phyloP scores from a whole-genome alignment of 2,797 vertebrate species.

The Xerus rutilus region DNA sequence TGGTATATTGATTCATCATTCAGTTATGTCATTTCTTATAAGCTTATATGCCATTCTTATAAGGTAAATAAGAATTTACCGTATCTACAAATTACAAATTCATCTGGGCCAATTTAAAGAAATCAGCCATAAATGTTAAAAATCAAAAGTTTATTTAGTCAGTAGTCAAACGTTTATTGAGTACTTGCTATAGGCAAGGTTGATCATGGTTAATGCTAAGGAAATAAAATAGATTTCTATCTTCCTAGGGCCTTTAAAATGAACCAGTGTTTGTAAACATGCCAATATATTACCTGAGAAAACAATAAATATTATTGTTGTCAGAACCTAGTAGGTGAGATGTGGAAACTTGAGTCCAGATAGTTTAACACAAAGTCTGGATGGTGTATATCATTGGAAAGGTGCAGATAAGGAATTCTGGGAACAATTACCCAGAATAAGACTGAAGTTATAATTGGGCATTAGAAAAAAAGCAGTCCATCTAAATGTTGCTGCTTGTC shows the following conservation, averaged over 20 bases:
- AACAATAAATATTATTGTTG: background rate
- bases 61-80: background rate
- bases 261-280: background rate
- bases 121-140: slow-evolving; percentile 11
- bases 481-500: slow-evolving; percentile 42
- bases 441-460: slow-evolving; percentile 10
- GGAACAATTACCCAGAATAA: slow-evolving; percentile 30
- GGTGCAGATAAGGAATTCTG: background rate
- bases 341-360: background rate
- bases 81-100: background rate
- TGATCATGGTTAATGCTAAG: background rate
- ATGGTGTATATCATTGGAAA: background rate
- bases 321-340: background rate
- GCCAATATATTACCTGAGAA: background rate
- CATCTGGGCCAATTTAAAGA: background rate
- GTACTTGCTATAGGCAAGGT: background rate
- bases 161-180: background rate
- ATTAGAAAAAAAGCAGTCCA: background rate
- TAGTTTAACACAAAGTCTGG: background rate
- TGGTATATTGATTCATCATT: background rate
- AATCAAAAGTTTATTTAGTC: background rate
- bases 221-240: slow-evolving; percentile 8
- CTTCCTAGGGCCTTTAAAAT: background rate
- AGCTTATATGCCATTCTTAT: background rate
- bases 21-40: background rate